A percentile compares a stretch with the other conserved stretches of the same genome.
Evolutionary conservation across 2,113 vertebrate genomes (phyloP).

Genomic region (Plecturocebus donacophilus): DNA sequence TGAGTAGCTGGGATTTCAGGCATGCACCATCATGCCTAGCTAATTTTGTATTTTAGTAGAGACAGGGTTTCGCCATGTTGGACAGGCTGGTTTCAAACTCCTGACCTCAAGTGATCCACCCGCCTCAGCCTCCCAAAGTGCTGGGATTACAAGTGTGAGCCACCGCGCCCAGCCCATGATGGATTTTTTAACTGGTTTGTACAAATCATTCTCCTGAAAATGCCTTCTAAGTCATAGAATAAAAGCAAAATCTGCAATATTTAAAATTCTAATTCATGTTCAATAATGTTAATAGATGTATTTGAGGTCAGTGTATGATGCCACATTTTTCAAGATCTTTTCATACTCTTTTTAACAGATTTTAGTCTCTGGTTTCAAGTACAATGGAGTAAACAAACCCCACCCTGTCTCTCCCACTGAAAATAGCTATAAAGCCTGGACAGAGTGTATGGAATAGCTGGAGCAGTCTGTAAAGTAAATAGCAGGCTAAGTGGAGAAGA

Average conservation of each 20-base stretch:
- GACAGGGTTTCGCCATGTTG: no score
- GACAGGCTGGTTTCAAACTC: no score
- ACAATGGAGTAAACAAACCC: not conserved
- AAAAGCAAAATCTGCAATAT: conserved; percentile 3
- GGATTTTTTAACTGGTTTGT: not conserved
- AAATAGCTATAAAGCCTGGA: not conserved
- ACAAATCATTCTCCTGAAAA: not conserved
- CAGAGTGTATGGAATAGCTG: not conserved
- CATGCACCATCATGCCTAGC: no score
- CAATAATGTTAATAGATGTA: not conserved
- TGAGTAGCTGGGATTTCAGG: no score
- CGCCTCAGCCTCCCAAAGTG: no score
- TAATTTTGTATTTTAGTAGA: no score
- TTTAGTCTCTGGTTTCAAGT: not conserved
- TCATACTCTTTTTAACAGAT: not conserved
- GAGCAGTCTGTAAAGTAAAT: not conserved
- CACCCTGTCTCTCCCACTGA: not conserved
- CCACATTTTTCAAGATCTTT: not conserved
- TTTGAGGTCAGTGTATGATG: not conserved
- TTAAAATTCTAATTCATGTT: conserved; percentile 5
- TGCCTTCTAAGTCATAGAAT: not conserved
- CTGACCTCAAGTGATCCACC: no score
- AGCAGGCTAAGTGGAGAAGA: not conserved
- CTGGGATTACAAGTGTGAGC: no score
- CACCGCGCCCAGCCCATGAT: no score